These are phyloP conservation scores for Typhlomys cinereus DNA, from an alignment of 2,113 vertebrate genomes.

Conservation along the genomic window DNA sequence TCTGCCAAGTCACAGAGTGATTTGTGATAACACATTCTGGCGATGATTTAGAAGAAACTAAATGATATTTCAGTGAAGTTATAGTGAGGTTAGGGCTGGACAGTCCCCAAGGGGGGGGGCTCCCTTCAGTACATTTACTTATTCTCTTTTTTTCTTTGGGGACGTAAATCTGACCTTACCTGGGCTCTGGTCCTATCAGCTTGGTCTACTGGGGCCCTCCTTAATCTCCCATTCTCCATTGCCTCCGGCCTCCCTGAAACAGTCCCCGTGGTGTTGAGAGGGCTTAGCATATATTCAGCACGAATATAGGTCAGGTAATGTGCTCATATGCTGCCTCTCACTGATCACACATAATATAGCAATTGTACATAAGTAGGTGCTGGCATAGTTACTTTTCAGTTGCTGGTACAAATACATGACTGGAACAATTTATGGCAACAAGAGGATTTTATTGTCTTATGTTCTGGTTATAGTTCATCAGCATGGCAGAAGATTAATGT, in stretches of 20 bases:
- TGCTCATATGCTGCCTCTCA: not conserved
- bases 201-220: not conserved
- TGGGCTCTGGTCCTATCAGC: not conserved
- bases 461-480: too few species aligned
- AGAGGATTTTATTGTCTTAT: too few species aligned
- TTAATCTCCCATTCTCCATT: not conserved
- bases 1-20: slow-evolving; percentile 67
- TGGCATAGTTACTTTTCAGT: too few species aligned
- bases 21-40: slow-evolving; percentile 62
- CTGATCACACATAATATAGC: not conserved
- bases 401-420: too few species aligned
- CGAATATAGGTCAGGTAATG: not conserved
- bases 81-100: not conserved
- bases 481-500: too few species aligned
- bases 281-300: not conserved
- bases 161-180: not conserved
- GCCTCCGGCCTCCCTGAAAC: not conserved
- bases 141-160: not conserved
- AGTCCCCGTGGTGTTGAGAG: not conserved
- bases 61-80: slow-evolving; percentile 28
- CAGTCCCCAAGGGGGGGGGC: not conserved
- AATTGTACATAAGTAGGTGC: not conserved
- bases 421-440: too few species aligned
- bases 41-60: slow-evolving; percentile 62
- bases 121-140: not conserved